Base-by-base conservation (phyloP, 2,797 vertebrate genomes). In the Pseudotriccus pelzelni region DNA sequence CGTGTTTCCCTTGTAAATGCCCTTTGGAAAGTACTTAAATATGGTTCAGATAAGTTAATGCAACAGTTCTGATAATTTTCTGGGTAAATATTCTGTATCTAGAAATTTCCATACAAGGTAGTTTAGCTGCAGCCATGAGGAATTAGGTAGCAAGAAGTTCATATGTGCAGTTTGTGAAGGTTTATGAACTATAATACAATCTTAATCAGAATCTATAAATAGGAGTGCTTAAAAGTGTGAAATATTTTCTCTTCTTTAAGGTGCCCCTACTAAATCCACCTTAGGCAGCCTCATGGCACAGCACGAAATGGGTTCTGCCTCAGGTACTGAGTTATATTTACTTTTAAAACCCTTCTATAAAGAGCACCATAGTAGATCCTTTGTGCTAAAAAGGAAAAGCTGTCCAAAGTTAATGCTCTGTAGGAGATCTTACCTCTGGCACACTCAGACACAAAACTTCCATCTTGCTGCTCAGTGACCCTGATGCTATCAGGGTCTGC, bases 201-300 rank as follows among this genome's bases (percentile, higher is more conserved):
- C n/a, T 39, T 90, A 43, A 88, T 68, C 60, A 63, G 34, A 59
- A 15, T 56, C 59, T 68, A 14, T 75, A 84, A 90, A 79, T 66
- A 59, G 76, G 32, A 92, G 22, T 4, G 0, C 32, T 84, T 79
- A 27, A 59, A 78, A 89, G 18, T 9, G 19, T 44, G 34, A 64
- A 36, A 32, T 41, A n/a, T 49, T 87, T 95, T 53, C 53, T 27
- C 52, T 52, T 59, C 25, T 63, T 90, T 69, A n/a, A 72, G 43
- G 47, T 87, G 41, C 9, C 19, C 20, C 67, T 82, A 39, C 15
- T 67, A 84, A 92, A 59, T 37, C 46, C 69, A 80, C 86, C 84
- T 36, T 24, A 87, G 84, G 86, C 90, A 93, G 27, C 90, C 93
- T 92, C 82, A 56, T 1, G 12, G 93, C 90, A 80, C 46, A 56